Conservation (phyloP, 1,140 invertebrate genomes). For the Hyposmocoma kahamanoa region DNA sequence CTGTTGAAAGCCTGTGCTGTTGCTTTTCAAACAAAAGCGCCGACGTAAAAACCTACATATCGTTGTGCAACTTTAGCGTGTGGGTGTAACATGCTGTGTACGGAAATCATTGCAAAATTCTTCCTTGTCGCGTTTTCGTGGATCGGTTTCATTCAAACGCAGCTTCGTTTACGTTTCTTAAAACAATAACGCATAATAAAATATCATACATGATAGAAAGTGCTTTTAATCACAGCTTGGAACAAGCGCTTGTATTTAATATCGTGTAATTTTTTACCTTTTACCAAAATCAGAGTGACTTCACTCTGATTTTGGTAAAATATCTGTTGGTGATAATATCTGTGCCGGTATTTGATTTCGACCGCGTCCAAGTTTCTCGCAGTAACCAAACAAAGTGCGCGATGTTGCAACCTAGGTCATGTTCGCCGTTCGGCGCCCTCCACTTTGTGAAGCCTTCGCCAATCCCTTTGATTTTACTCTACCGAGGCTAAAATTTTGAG, state of each 20-base stretch:
- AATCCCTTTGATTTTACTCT: not conserved
- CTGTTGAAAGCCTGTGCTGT: conserved; percentile 10
- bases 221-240: too few species aligned
- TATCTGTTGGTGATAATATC: too few species aligned
- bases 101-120: conserved; percentile 28
- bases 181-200: too few species aligned
- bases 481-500: not conserved
- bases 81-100: conserved; percentile 24
- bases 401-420: not conserved
- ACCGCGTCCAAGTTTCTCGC: not conserved
- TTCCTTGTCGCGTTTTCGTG: conserved; percentile 24
- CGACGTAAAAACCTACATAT: conserved; percentile 20
- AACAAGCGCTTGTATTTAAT: too few species aligned
- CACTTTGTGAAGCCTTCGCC: not conserved
- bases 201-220: too few species aligned
- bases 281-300: too few species aligned
- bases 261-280: too few species aligned
- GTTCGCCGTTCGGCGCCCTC: not conserved
- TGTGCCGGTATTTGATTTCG: too few species aligned
- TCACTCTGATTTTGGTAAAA: too few species aligned
- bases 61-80: conserved; percentile 21
- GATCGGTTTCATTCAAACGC: conserved; percentile 7
- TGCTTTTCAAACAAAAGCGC: conserved; percentile 21
- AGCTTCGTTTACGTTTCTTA: not conserved
- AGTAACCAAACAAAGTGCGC: not conserved